phyloP scores from a whole-genome alignment of 2,797 vertebrate species.

The Phoebastria nigripes region DNA sequence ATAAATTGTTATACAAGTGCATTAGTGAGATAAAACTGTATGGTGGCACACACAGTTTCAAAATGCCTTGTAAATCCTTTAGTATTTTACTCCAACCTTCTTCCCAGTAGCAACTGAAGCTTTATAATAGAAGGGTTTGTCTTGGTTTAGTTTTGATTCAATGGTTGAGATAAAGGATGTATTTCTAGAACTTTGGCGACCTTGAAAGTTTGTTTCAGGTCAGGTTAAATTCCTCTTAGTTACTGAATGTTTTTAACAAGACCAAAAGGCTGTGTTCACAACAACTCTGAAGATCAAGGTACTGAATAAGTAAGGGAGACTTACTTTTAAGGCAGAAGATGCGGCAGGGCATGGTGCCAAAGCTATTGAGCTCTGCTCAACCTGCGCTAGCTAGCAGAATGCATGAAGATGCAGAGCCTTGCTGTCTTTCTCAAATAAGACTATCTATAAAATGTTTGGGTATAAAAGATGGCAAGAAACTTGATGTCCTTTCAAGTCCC shows the following conservation, averaged over 20 bases:
- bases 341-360: neutral
- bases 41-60: neutral
- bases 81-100: neutral
- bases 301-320: neutral
- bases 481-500: neutral
- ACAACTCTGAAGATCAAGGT: neutral
- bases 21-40: neutral
- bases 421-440: neutral
- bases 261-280: neutral
- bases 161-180: neutral
- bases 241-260: neutral
- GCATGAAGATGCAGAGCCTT: fast-evolving
- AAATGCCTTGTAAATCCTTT: neutral
- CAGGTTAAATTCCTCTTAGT: neutral
- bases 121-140: neutral
- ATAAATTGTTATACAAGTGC: neutral
- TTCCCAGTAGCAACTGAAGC: neutral
- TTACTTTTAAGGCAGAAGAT: neutral
- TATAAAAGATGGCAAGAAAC: neutral
- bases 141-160: neutral
- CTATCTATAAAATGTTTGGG: neutral
- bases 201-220: neutral
- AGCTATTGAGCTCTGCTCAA: neutral
- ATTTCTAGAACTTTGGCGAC: neutral
- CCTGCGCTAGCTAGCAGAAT: neutral